These are phyloP conservation scores for Melanotaenia parkinsoni DNA, from an alignment of 2,797 vertebrate species.

Conservation along the genomic window DNA sequence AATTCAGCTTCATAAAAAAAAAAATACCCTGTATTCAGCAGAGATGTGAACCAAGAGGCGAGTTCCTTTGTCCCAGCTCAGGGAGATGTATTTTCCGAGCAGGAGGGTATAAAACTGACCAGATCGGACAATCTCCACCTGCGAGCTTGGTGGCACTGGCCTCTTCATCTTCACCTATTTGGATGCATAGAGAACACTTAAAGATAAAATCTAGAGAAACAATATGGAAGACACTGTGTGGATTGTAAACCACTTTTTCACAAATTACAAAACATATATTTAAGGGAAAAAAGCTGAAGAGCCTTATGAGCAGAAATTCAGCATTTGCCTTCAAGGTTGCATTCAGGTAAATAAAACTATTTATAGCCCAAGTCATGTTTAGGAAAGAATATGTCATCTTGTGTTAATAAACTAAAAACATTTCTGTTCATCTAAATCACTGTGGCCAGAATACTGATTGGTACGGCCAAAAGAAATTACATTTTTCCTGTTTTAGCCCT, in stretches of 20 bases:
- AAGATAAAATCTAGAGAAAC: neutral
- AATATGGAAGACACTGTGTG: neutral
- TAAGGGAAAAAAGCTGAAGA: neutral
- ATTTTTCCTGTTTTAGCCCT: neutral
- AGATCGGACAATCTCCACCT: conserved; percentile 90
- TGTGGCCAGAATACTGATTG: neutral
- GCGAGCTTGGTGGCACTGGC: conserved; percentile 80
- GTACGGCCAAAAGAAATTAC: neutral
- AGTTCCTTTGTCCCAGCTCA: conserved; percentile 92
- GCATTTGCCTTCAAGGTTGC: neutral
- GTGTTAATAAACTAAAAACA: neutral
- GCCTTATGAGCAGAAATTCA: neutral
- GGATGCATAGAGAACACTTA: neutral
- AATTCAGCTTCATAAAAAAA: neutral
- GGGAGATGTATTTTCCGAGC: conserved; percentile 86
- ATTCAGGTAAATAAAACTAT: neutral
- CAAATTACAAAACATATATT: neutral
- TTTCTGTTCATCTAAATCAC: neutral
- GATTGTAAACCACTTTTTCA: neutral
- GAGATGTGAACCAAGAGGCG: conserved; percentile 88
- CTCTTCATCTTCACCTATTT: conserved; percentile 88
- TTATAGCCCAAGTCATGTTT: neutral
- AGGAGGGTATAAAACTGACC: conserved; percentile 90
- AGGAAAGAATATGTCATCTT: neutral
- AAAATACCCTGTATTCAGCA: conserved; percentile 80